phyloP scores from a whole-genome alignment of 2,888 invertebrate species.

The Adelognathus sp. region DNA sequence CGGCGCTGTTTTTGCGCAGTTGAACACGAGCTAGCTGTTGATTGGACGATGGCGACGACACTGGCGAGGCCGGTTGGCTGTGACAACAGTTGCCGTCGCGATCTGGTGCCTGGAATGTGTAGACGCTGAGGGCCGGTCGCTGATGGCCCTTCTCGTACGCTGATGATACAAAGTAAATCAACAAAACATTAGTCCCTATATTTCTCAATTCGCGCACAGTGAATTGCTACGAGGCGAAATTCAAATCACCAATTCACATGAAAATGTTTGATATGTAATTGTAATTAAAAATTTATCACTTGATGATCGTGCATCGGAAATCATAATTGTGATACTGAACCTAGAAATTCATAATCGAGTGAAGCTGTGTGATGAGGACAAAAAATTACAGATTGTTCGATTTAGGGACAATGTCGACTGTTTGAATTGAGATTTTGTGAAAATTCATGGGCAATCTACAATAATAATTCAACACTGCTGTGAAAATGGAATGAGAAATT shows the following conservation, averaged over 20 bases:
- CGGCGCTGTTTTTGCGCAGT: constrained; percentile 75
- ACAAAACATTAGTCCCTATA: background rate
- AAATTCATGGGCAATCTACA: too few species aligned
- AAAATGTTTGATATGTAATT: too few species aligned
- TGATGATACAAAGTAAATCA: constrained; percentile 72
- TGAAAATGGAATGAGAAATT: too few species aligned
- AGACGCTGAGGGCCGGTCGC: constrained; percentile 92
- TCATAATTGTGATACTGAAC: too few species aligned
- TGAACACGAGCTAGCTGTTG: constrained; percentile 74
- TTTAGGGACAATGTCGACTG: too few species aligned
- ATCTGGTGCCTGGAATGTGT: constrained; percentile 92
- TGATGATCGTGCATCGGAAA: too few species aligned
- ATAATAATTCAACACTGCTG: too few species aligned
- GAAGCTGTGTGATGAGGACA: too few species aligned
- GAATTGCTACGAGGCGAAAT: background rate
- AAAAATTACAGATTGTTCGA: too few species aligned
- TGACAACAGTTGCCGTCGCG: constrained; percentile 78
- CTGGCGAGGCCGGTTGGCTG: constrained; percentile 82
- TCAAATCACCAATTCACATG: background rate
- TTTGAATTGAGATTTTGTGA: too few species aligned
- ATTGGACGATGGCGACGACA: constrained; percentile 77
- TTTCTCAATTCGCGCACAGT: background rate
- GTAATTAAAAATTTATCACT: too few species aligned
- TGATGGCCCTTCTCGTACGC: constrained; percentile 93
- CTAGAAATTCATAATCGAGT: too few species aligned